Conservation (phyloP, 2,888 invertebrate species). For the Tyria jacobaeae region DNA sequence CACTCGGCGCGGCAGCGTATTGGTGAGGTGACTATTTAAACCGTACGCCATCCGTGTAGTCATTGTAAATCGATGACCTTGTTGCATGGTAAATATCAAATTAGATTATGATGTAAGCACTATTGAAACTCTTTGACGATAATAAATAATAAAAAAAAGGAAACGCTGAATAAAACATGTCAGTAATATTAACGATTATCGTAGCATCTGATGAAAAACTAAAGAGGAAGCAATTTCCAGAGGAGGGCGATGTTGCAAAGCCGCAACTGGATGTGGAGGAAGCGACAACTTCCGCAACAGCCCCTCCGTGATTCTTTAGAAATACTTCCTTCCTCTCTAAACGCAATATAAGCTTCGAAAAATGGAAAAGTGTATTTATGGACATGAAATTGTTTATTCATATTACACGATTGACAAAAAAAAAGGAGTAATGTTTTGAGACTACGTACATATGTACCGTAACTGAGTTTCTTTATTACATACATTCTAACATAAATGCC, state of each 20-base stretch:
- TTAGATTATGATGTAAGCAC: no score
- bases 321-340: constrained; percentile 31
- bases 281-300: constrained; percentile 42
- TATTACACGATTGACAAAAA: no score
- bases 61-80: no score
- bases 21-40: no score
- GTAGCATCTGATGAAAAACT: constrained; percentile 46
- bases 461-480: no score
- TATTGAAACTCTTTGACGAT: no score
- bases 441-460: no score
- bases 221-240: constrained; percentile 41
- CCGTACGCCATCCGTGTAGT: no score
- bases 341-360: constrained; percentile 39
- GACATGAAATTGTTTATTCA: constrained; percentile 4
- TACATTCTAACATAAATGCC: no score
- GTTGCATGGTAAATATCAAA: no score
- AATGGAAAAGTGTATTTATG: constrained; percentile 29
- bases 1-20: no score
- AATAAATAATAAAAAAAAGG: constrained; percentile 1
- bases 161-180: not conserved
- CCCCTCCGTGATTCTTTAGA: constrained; percentile 22
- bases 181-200: constrained; percentile 25
- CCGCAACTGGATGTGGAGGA: constrained; percentile 33
- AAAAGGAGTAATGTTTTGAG: no score
- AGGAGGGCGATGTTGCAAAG: constrained; percentile 28